Evolutionary conservation across 1,140 invertebrate species (phyloP).

Genomic region (Oryzaephilus surinamensis): DNA sequence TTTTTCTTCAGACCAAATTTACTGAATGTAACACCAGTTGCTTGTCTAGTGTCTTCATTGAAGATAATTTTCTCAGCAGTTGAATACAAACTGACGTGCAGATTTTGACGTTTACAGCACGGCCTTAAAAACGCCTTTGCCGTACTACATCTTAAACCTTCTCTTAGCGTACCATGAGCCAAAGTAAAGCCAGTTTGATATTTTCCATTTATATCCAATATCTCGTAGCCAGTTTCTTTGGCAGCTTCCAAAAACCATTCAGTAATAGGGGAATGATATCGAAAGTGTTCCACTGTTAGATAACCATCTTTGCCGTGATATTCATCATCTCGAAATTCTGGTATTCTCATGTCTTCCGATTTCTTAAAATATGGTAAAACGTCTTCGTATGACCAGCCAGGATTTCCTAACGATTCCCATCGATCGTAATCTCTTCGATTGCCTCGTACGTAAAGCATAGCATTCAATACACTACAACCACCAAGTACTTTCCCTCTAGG

Average conservation of each 20-base stretch:
- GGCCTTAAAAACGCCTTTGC: constrained; percentile 71
- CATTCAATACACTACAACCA: constrained; percentile 74
- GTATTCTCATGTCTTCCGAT: constrained; percentile 57
- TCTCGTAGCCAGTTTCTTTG: constrained; percentile 56
- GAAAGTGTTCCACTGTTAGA: constrained; percentile 54
- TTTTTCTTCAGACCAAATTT: constrained; percentile 38
- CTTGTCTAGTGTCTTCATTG: constrained; percentile 42
- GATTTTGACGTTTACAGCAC: constrained; percentile 54
- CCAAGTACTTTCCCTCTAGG: constrained; percentile 69
- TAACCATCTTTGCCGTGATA: constrained; percentile 62
- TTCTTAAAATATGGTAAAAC: constrained; percentile 76
- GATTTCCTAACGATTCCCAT: constrained; percentile 65
- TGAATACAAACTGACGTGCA: constrained; percentile 58
- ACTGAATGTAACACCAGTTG: constrained; percentile 52
- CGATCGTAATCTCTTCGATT: constrained; percentile 75
- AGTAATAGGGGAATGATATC: constrained; percentile 49
- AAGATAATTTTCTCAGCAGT: constrained; percentile 54
- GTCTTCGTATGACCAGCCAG: constrained; percentile 63
- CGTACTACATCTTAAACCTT: constrained; percentile 73
- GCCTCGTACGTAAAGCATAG: constrained; percentile 81
- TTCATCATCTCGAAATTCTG: constrained; percentile 42
- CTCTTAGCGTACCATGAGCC: constrained; percentile 64
- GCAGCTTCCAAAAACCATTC: constrained; percentile 57
- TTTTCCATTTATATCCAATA: constrained; percentile 63
- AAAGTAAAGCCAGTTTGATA: constrained; percentile 60